Base-by-base conservation (phyloP, 2,113 vertebrate species). In the Fregetta grallaria region DNA sequence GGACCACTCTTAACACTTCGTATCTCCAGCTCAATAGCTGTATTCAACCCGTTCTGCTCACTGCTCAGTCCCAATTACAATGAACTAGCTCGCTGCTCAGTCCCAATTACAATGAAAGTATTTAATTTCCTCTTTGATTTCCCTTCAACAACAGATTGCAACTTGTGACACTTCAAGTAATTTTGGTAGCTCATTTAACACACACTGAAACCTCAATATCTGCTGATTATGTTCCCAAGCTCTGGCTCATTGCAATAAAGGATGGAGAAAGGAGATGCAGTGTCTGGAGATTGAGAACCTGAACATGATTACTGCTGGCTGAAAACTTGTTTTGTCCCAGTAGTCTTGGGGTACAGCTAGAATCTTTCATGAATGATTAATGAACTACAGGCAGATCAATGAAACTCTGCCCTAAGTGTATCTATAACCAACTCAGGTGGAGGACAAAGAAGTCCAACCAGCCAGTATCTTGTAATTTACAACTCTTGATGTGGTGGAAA, bases 121-220 rank as follows among this genome's bases (percentile, higher is more conserved):
- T 96, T 98, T 97, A 91, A 97, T 97, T 98, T 97, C 96, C 95
- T 96, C 86, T 94, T 95, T 97, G 94, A 97, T 97, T 98, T 97
- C 92, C 95, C 65, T 94, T 96, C 85, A 80, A 47, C 88, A 96
- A 96, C 92, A 97, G 92, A 96, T 92, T 96, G 91, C 92, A 97
- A 90, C 91, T 92, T 94, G 85, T 92, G 90, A 92, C 96, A 86
- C 88, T 95, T 96, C 62, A 62, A 83, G 84, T 96, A 94, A 96
- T 97, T 95, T 95, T 97, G 93, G 94, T 93, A 96, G 95, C 91
- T 98, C 93, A 79, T 97, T 98, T 97, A 97, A 90, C 84, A 84
- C 85, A 88, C 71, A 44, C 40, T 85, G 92, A 97, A 97, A 97
- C 91, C 89, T 95, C 92, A 95, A 88, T 97, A 94, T 88, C 75